Percentiles rank a stretch among this genome's conserved stretches.
Evolutionary conservation across 2,797 vertebrate species (phyloP).

Genomic region (Platalea minor): DNA sequence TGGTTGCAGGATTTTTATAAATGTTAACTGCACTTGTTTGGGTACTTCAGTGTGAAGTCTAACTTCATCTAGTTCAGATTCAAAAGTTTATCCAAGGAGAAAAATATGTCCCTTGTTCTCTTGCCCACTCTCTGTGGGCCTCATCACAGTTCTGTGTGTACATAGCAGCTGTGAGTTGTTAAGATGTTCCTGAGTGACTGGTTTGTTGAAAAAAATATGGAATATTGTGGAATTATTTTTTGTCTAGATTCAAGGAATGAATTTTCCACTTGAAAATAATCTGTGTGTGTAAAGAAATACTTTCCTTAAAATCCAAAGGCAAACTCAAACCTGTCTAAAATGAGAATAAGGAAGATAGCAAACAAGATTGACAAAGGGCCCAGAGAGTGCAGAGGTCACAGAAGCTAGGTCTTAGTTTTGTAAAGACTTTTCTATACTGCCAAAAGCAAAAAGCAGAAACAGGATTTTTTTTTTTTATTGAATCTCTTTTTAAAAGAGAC

Average conservation of each 20-base stretch:
- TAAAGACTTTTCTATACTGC: background rate
- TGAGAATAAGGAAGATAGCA: background rate
- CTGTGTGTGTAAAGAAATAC: background rate
- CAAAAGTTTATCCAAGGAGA: background rate
- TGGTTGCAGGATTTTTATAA: background rate
- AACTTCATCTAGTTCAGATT: background rate
- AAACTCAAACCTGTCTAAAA: background rate
- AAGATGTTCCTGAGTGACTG: background rate
- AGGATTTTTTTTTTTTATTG: background rate
- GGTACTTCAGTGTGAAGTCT: background rate
- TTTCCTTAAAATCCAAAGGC: background rate
- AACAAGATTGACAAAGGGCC: background rate
- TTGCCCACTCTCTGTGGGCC: background rate
- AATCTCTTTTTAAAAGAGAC: background rate
- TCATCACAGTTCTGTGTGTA: background rate
- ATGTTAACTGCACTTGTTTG: background rate
- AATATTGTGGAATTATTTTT: background rate
- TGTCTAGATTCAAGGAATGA: background rate
- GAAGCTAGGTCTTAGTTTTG: background rate
- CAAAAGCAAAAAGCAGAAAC: background rate
- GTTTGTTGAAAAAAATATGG: background rate
- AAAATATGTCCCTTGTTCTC: background rate
- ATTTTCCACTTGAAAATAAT: background rate
- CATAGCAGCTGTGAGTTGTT: background rate
- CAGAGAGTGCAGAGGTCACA: background rate